phyloP scores from a whole-genome alignment of 92 coral and sea anemone species.

The Palythoa grandis region DNA sequence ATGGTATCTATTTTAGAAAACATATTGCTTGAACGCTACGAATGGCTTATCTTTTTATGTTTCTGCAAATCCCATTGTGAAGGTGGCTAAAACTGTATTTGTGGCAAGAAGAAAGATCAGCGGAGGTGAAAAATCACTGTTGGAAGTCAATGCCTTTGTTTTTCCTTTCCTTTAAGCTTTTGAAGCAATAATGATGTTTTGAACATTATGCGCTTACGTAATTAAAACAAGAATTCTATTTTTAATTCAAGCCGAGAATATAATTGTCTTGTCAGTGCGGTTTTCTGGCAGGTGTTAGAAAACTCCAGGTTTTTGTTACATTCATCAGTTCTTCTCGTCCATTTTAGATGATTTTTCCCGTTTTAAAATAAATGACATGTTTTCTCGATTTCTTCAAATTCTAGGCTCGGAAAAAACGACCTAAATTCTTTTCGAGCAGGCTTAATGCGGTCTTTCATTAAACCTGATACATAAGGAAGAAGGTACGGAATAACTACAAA shows the following conservation, averaged over 20 bases:
- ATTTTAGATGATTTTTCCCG: no score
- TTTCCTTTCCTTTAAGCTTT: not conserved
- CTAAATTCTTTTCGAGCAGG: no score
- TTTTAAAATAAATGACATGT: no score
- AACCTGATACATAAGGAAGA: no score
- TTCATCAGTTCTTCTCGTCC: not conserved
- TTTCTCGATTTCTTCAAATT: not conserved
- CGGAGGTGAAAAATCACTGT: not conserved
- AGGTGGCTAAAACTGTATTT: not conserved
- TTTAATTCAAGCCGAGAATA: not conserved
- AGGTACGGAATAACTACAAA: no score
- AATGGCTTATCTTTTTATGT: not conserved
- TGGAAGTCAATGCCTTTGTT: no score
- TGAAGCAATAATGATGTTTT: not conserved
- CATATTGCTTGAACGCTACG: not conserved
- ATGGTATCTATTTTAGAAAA: not conserved
- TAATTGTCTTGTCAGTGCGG: not conserved
- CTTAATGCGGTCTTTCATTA: no score
- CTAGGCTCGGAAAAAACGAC: no score
- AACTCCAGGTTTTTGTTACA: not conserved
- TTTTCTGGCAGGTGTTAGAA: slow-evolving; percentile 19
- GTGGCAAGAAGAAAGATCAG: not conserved
- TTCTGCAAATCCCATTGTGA: not conserved
- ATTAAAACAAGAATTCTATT: not conserved
- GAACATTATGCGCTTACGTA: not conserved